phyloP scores from a whole-genome alignment of 2,797 vertebrate genomes.

The Aeoliscus strigatus region DNA sequence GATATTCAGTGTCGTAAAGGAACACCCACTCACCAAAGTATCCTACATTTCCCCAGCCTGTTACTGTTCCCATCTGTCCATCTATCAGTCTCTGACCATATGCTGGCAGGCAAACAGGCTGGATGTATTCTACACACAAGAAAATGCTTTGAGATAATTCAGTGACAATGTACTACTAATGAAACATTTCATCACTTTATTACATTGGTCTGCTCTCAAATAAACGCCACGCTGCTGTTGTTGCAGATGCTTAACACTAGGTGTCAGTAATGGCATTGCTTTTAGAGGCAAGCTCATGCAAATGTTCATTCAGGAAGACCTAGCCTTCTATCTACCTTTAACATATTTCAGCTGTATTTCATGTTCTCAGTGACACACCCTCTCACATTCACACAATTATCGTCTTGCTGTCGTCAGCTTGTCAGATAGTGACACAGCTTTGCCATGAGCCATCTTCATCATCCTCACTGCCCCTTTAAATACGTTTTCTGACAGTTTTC shows the following conservation, averaged over 20 bases:
- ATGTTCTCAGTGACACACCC: too few relatives aligned
- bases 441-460: too few relatives aligned
- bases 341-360: too few relatives aligned
- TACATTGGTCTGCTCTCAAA: background rate
- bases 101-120: slow-evolving; percentile 86
- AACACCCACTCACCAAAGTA: slow-evolving; percentile 87
- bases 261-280: slow-evolving; percentile 31
- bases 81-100: slow-evolving; percentile 81
- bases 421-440: too few relatives aligned
- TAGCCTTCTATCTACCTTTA: too few relatives aligned
- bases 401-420: too few relatives aligned
- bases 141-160: slow-evolving; percentile 3
- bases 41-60: slow-evolving; percentile 87
- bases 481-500: too few relatives aligned
- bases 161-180: background rate
- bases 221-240: slow-evolving; percentile 1
- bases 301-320: too few relatives aligned
- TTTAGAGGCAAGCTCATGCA: too few relatives aligned
- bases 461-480: too few relatives aligned
- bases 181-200: background rate
- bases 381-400: too few relatives aligned
- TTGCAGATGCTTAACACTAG: slow-evolving; percentile 43
- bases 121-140: slow-evolving; percentile 78
- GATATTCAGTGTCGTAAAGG: background rate
- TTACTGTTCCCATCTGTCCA: slow-evolving; percentile 85